phyloP scores from a whole-genome alignment of 1,140 invertebrate species.

The Lanistes nyassanus region DNA sequence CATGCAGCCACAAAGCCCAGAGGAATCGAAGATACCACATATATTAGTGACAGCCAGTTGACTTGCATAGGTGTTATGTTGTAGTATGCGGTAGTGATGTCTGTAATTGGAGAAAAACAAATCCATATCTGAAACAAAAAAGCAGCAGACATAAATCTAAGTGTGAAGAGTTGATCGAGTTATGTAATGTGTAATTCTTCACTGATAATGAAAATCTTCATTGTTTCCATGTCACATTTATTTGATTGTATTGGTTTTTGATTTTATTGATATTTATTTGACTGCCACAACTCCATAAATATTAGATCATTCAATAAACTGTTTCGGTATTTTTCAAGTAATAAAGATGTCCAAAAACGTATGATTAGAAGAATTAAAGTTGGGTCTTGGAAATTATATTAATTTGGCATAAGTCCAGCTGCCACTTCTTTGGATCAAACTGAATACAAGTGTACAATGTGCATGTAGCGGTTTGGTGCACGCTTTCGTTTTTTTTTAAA shows the following conservation, averaged over 20 bases:
- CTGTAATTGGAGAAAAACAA: conserved; percentile 68
- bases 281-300: too few species aligned
- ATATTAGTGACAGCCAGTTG: conserved; percentile 68
- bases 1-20: conserved; percentile 68
- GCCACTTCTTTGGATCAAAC: too few species aligned
- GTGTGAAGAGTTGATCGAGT: too few species aligned
- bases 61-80: conserved; percentile 58
- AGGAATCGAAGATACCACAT: conserved; percentile 66
- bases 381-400: too few species aligned
- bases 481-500: too few species aligned
- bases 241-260: not conserved
- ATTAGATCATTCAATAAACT: too few species aligned
- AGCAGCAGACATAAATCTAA: not conserved
- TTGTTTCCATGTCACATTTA: not conserved
- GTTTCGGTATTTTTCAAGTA: too few species aligned
- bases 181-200: not conserved
- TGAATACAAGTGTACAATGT: too few species aligned
- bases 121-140: conserved; percentile 68
- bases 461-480: too few species aligned
- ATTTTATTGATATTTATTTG: not conserved
- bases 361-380: too few species aligned
- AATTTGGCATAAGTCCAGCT: too few species aligned
- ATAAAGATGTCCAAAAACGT: too few species aligned
- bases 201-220: not conserved
- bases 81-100: conserved; percentile 64